phyloP scores from a whole-genome alignment of 2,888 invertebrate species.

The Macropis europaea region DNA sequence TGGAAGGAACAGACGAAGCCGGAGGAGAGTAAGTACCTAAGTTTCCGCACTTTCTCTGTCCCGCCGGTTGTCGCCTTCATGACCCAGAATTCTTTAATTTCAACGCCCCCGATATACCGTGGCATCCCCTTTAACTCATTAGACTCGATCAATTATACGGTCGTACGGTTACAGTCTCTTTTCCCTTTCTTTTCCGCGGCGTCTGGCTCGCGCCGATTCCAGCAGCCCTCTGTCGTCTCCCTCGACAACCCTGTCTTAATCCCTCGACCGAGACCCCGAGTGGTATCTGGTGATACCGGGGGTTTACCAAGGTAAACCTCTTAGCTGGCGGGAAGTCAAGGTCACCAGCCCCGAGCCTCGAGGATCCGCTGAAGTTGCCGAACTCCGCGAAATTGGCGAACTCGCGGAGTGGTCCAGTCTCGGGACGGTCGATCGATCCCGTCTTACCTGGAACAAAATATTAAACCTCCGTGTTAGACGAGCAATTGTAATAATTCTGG shows the following conservation, averaged over 20 bases:
- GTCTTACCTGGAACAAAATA: slow-evolving; percentile 60
- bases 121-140: slow-evolving; percentile 77
- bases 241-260: slow-evolving; percentile 55
- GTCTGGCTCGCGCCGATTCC: slow-evolving; percentile 27
- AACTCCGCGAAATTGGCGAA: slow-evolving; percentile 15
- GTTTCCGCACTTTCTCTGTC: slow-evolving; percentile 70
- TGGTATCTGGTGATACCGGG: slow-evolving; percentile 58
- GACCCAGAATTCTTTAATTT: slow-evolving; percentile 78
- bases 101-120: slow-evolving; percentile 58
- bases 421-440: background rate
- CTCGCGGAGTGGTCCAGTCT: background rate
- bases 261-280: slow-evolving; percentile 52
- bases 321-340: slow-evolving; percentile 56
- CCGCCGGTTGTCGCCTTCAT: slow-evolving; percentile 60
- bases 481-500: background rate
- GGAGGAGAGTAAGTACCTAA: slow-evolving; percentile 67
- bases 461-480: background rate
- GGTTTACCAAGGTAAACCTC: slow-evolving; percentile 63
- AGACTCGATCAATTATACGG: slow-evolving; percentile 76
- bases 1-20: slow-evolving; percentile 21
- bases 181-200: slow-evolving; percentile 49
- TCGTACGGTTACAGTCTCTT: slow-evolving; percentile 56
- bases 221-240: slow-evolving; percentile 48
- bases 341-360: slow-evolving; percentile 40
- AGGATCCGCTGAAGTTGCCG: background rate